Conservation (phyloP, 2,888 invertebrate species). For the Eutolmus rufibarbis region DNA sequence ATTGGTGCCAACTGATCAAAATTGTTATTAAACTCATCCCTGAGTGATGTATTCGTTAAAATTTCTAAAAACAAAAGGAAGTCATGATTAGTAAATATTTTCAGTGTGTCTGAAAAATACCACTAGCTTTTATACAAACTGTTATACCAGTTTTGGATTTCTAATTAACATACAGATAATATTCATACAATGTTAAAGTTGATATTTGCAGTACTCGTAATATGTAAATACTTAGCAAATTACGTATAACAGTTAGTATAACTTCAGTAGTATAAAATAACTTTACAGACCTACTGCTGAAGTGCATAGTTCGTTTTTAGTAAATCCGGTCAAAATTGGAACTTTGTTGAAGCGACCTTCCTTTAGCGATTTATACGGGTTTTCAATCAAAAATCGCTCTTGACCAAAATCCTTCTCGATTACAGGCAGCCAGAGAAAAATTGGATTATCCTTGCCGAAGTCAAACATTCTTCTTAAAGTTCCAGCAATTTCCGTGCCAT, state of each 20-base stretch:
- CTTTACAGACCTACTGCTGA: slow-evolving; percentile 57
- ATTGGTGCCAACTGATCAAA: slow-evolving; percentile 66
- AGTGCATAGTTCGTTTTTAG: slow-evolving; percentile 64
- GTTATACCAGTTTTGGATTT: neutral
- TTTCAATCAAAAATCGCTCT: slow-evolving; percentile 64
- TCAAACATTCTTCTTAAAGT: slow-evolving; percentile 52
- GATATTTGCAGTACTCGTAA: too few relatives aligned
- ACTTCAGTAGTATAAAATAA: neutral
- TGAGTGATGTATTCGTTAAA: slow-evolving; percentile 58
- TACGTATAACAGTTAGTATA: neutral
- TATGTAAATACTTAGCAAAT: too few relatives aligned
- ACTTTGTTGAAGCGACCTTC: slow-evolving; percentile 62
- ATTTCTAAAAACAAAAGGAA: slow-evolving; percentile 50
- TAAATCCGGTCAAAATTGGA: slow-evolving; percentile 64
- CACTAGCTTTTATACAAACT: neutral
- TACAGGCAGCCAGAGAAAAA: slow-evolving; percentile 63
- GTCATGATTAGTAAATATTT: neutral
- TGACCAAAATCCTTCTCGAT: slow-evolving; percentile 64
- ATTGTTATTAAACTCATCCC: slow-evolving; percentile 61
- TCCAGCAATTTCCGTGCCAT: slow-evolving; percentile 45
- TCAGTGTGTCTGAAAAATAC: neutral
- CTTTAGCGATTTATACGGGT: slow-evolving; percentile 61
- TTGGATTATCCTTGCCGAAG: slow-evolving; percentile 54
- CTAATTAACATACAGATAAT: neutral
- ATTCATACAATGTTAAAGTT: neutral